phyloP scores from a whole-genome alignment of 2,113 vertebrate species.

The Hypocryptadius cinnamomeus region DNA sequence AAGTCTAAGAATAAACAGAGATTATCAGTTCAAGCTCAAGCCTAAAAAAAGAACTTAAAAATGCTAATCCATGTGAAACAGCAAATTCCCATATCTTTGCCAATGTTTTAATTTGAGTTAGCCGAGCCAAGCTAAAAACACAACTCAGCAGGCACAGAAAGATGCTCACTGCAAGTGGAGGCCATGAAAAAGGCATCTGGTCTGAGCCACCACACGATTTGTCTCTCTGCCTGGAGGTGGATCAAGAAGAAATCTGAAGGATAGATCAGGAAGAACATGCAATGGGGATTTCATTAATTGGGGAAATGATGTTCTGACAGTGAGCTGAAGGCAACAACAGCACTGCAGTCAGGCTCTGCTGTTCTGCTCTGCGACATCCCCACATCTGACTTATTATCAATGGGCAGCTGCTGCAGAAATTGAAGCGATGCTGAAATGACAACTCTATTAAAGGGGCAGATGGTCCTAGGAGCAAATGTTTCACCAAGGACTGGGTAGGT shows the following conservation, averaged over 20 bases:
- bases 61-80: neutral
- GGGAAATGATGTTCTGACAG: neutral
- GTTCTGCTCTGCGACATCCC: neutral
- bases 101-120: neutral
- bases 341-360: neutral
- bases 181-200: neutral
- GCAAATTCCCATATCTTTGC: neutral
- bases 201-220: neutral
- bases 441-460: conserved; percentile 44
- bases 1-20: neutral
- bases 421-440: neutral
- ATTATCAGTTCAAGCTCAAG: neutral
- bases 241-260: neutral
- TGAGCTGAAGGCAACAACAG: neutral
- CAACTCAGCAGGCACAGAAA: neutral
- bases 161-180: neutral
- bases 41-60: neutral
- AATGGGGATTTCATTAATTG: neutral
- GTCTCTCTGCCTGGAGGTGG: neutral
- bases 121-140: neutral
- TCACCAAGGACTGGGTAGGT: conserved; percentile 10
- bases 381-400: neutral
- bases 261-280: neutral
- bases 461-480: conserved; percentile 13
- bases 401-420: conserved; percentile 25